A percentile compares a stretch with the other conserved stretches of the same genome.
Conservation (phyloP, 2,888 invertebrate species). For the Melanotus villosus region DNA sequence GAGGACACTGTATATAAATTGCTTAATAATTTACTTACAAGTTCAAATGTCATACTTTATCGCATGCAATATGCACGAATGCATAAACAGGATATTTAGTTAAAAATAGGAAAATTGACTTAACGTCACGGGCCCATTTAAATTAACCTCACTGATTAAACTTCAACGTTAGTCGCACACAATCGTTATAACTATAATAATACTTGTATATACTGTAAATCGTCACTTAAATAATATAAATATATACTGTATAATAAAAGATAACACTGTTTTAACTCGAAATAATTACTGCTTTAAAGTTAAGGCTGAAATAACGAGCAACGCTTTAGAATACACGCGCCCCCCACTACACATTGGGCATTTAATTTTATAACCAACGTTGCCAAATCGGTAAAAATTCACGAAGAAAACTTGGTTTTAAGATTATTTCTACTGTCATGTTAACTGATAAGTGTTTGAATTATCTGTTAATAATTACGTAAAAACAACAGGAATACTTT, state of each 20-base stretch:
- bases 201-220: neutral
- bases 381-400: conserved; percentile 30
- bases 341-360: conserved; percentile 18
- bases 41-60: conserved; percentile 51
- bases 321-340: conserved; percentile 17
- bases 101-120: neutral
- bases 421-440: too few relatives aligned
- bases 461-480: too few relatives aligned
- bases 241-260: neutral
- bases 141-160: conserved; percentile 43
- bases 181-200: too few relatives aligned
- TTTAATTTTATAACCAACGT: conserved; percentile 19
- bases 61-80: conserved; percentile 37
- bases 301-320: conserved; percentile 32
- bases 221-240: neutral
- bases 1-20: conserved; percentile 24
- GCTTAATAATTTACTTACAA: conserved; percentile 11
- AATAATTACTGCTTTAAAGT: conserved; percentile 4
- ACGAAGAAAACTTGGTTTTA: too few relatives aligned
- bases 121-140: conserved; percentile 44
- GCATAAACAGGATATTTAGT: conserved; percentile 19
- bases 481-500: too few relatives aligned
- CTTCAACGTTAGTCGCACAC: neutral
- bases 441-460: too few relatives aligned
- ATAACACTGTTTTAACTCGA: neutral